Base-by-base conservation (phyloP, 1,140 invertebrate species). In the Euwallacea similis region DNA sequence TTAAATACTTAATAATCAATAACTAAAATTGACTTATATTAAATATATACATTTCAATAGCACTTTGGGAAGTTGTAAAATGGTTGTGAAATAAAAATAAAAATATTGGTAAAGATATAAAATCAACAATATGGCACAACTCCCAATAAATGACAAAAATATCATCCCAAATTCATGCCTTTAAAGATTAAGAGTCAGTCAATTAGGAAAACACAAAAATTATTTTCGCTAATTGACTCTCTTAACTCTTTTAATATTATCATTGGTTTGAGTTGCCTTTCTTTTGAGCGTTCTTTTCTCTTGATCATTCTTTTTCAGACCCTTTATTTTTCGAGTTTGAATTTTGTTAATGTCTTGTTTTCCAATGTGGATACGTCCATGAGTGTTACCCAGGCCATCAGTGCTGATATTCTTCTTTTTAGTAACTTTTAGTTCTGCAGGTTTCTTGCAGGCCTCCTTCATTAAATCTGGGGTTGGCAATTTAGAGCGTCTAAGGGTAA, bases 261-360 rank as follows among this genome's bases (percentile, higher is more conserved):
- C 54, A 56, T 15, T 56, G 8, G 10, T 15, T 15, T 9, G 11
- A 15, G 16, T 2, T 13, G 16, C 54, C 16, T 56, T 56, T 15
- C 54, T n/a, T 16, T 56, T 56, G 8, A 56, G 11, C 3, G 72
- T 62, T 74, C 89, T 91, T 75, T 85, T 90, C 76, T 92, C 91
- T 61, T 88, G 85, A 6, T 87, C 78, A 0, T 89, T 88, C 79
- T 92, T 94, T 75, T 89, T 91, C 11, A 98, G 84, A 55, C 93
- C 96, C 83, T 98, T 98, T 88, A 98, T 92, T 82, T 98, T 98
- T 66, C 95, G 88, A 11, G 94, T 96, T 82, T 97, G 95, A 73
- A 99, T 85, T 74, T 88, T 91, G 21, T 87, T 84, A 11, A 97
- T 87, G 79, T 97, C 90, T 79, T 98, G 97, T 81, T 89, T 89